Evolutionary conservation across 2,888 invertebrate species (phyloP), one percentile per base, ranked within the genome.

Genomic region (Ganaspis brasiliensis): DNA sequence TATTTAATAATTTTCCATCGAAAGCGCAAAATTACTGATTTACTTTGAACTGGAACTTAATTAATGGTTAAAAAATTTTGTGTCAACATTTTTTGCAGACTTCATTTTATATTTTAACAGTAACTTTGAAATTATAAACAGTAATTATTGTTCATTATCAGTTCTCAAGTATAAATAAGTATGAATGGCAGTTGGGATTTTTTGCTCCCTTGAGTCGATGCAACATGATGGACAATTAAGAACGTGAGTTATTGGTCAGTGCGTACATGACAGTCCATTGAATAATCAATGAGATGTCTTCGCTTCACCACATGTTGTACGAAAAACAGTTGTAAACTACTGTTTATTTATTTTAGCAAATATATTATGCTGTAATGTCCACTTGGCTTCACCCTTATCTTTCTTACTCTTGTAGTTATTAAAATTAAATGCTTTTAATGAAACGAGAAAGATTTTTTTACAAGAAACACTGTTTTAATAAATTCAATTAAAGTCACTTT

Each of bases 201-300:
- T 67, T 45, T 63, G 45, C 40, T 24, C 6, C 14, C 19, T 67
- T 8, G 45, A 24, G 45, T 76, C 72, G 75, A 77, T 77, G 75
- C 78, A 78, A 78, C 78, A 81, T 73, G 77, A 78, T 76, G 56
- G 74, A 76, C 77, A 79, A 81, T 77, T 73, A 76, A 77, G 76
- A 77, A 74, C 73, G 74, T 77, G 82, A 82, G 81, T 79, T 82
- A 82, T 79, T 76, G 79, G 78, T 76, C 73, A 55, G 74, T 78
- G 77, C 61, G 77, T 79, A 78, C 79, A 75, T 75, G 79, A 78
- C 80, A 79, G 63, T 72, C 78, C 76, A 63, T 73, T 81, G 81
- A 82, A 82, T 82, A 75, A 79, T 79, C 73, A 77, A 82, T 81
- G 63, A 71, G 37, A 74, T 76, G 45, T 67, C 67, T 67, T 67